Evolutionary conservation across 2,888 invertebrate species (phyloP).

Genomic region (Spatulosminthurus flaviceps): DNA sequence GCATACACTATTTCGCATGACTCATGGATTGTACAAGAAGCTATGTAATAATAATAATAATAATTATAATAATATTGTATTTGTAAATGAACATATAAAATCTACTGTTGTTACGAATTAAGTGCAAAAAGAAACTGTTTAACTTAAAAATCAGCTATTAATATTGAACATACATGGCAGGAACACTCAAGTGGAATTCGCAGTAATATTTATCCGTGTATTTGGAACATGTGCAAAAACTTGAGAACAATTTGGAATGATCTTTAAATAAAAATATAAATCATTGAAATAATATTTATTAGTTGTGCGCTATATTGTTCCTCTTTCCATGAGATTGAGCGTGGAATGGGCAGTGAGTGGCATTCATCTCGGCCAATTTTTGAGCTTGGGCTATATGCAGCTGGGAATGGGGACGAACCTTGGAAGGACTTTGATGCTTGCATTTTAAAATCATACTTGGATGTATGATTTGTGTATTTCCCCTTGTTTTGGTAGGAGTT

Average conservation of each 20-base stretch:
- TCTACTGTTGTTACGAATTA: conserved; percentile 29
- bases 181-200: conserved; percentile 36
- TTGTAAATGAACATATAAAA: conserved; percentile 2
- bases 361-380: too few species aligned
- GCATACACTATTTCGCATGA: conserved; percentile 22
- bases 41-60: conserved; percentile 22
- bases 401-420: too few species aligned
- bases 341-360: too few species aligned
- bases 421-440: too few species aligned
- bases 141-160: conserved; percentile 19
- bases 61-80: too few species aligned
- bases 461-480: too few species aligned
- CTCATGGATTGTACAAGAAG: conserved; percentile 29
- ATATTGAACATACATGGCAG: conserved; percentile 15
- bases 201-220: conserved; percentile 20
- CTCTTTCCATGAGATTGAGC: too few species aligned
- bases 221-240: conserved; percentile 18
- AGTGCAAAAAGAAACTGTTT: conserved; percentile 26
- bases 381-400: too few species aligned
- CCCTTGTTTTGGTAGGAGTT: too few species aligned
- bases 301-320: too few species aligned
- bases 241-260: conserved; percentile 23
- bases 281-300: not conserved
- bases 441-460: too few species aligned
- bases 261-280: conserved; percentile 22